A percentile compares a stretch with the other conserved stretches of the same genome.
These are phyloP conservation scores for Geotria australis DNA, from an alignment of 2,797 vertebrate species.

Conservation along the genomic window DNA sequence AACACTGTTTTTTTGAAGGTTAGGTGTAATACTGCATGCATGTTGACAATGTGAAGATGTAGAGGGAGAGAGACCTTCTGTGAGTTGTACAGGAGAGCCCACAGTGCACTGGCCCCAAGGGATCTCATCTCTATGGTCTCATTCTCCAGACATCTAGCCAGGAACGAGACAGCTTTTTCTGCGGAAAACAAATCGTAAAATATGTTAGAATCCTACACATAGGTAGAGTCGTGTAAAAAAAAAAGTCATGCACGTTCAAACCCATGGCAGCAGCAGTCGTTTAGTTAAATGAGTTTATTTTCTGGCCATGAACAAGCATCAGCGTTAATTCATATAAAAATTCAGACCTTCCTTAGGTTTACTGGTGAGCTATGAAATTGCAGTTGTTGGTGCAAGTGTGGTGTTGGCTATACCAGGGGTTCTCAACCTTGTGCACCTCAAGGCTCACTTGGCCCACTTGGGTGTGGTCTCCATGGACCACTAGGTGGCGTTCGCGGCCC, in stretches of 20 bases:
- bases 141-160: conserved; percentile 37
- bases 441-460: too few relatives aligned
- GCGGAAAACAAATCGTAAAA: conserved; percentile 3
- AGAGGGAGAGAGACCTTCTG: conserved; percentile 36
- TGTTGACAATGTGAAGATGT: conserved; percentile 1
- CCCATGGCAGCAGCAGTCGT: background rate
- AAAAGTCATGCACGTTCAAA: background rate
- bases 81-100: conserved; percentile 64
- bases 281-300: background rate
- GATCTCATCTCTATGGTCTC: conserved; percentile 19
- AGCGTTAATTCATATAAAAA: too few relatives aligned
- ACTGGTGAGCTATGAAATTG: too few relatives aligned
- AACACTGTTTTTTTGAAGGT: background rate
- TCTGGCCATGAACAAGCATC: too few relatives aligned
- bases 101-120: conserved; percentile 52
- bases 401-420: too few relatives aligned
- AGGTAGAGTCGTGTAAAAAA: background rate
- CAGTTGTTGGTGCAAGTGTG: too few relatives aligned
- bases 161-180: conserved; percentile 35
- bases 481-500: too few relatives aligned
- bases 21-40: conserved; percentile 1
- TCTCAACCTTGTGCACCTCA: too few relatives aligned
- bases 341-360: too few relatives aligned
- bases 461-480: too few relatives aligned
- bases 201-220: background rate